Evolutionary conservation across 1,140 invertebrate species (phyloP).

Genomic region (Oncopodura yosiiana): DNA sequence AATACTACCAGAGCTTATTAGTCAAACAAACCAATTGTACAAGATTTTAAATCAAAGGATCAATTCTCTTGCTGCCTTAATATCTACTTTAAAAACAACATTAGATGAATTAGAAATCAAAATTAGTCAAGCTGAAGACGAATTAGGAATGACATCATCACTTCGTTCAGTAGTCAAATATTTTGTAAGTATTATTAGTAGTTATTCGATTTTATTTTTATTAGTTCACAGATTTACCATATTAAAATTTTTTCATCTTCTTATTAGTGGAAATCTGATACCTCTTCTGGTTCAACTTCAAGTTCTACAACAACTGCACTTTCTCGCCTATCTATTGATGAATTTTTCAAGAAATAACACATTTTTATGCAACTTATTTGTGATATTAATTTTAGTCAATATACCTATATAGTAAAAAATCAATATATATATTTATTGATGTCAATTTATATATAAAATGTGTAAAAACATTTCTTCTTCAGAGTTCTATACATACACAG

Average conservation of each 20-base stretch:
- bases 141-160: conserved; percentile 16
- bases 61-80: conserved; percentile 10
- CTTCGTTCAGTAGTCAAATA: conserved; percentile 24
- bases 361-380: no score
- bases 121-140: conserved; percentile 16
- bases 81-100: conserved; percentile 12
- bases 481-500: no score
- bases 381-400: no score
- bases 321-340: conserved; percentile 1
- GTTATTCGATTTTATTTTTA: neutral
- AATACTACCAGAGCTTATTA: conserved; percentile 12
- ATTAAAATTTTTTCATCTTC: no score
- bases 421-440: no score
- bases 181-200: no score
- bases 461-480: no score
- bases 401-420: no score
- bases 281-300: neutral
- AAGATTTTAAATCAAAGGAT: conserved; percentile 17
- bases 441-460: no score
- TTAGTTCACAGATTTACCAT: neutral
- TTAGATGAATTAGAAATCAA: conserved; percentile 23
- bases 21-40: conserved; percentile 7
- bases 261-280: neutral
- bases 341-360: no score
- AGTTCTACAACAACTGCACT: conserved; percentile 11